These are phyloP conservation scores for Platyscapa corneri DNA, from an alignment of 1,140 invertebrate genomes.

Conservation along the genomic window DNA sequence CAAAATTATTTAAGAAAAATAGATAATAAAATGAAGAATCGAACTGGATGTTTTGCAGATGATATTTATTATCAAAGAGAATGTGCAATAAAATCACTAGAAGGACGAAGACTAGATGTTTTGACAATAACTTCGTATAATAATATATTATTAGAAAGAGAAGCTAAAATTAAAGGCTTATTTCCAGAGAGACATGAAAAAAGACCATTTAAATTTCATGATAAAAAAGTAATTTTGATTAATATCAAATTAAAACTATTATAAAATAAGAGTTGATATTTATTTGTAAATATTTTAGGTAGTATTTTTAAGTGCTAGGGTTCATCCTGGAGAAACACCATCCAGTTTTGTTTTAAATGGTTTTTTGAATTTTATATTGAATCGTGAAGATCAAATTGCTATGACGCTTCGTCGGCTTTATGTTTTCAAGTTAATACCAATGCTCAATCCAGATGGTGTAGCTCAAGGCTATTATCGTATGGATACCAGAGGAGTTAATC, in stretches of 20 bases:
- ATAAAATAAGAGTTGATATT: background rate
- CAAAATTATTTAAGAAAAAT: constrained; percentile 78
- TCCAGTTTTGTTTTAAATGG: constrained; percentile 96
- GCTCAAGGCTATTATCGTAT: constrained; percentile 92
- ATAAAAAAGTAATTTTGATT: constrained; percentile 79
- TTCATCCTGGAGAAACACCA: constrained; percentile 96
- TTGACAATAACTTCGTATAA: constrained; percentile 91
- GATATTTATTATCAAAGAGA: constrained; percentile 92
- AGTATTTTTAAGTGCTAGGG: constrained; percentile 90
- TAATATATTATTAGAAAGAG: constrained; percentile 82
- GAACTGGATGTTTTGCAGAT: constrained; percentile 69
- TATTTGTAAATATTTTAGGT: constrained; percentile 74
- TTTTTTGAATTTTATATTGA: constrained; percentile 86
- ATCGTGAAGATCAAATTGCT: constrained; percentile 84
- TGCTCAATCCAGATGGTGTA: constrained; percentile 95
- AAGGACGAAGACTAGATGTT: constrained; percentile 88
- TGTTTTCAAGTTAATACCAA: constrained; percentile 94
- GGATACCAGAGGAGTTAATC: constrained; percentile 91
- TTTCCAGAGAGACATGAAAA: constrained; percentile 82
- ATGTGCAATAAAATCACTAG: constrained; percentile 86
- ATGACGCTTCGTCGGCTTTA: constrained; percentile 83
- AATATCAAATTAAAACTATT: background rate
- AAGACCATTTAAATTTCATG: constrained; percentile 83
- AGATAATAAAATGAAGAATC: constrained; percentile 66
- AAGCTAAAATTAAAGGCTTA: constrained; percentile 83